phyloP scores from a whole-genome alignment of 2,888 invertebrate species.

The Morpho deidamia region DNA sequence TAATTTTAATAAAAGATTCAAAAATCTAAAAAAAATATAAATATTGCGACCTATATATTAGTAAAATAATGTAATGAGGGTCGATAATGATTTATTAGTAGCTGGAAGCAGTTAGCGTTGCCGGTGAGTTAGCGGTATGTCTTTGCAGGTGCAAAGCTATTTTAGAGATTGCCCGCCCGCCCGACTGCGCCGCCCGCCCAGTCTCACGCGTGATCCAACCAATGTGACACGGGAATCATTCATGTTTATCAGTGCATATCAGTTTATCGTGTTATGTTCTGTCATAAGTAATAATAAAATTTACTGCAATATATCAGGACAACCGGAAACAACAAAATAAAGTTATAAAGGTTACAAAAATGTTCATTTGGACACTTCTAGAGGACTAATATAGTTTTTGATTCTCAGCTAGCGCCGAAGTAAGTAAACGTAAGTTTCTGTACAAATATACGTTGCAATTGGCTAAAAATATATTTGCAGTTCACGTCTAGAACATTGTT shows the following conservation, averaged over 20 bases:
- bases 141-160: conserved; percentile 72
- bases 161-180: conserved; percentile 45
- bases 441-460: background rate
- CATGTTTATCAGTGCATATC: conserved; percentile 15
- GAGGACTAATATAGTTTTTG: too few relatives aligned
- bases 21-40: conserved; percentile 2
- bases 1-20: too few relatives aligned
- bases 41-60: conserved; percentile 8
- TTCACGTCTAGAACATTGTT: background rate
- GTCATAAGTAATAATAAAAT: conserved; percentile 1
- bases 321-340: too few relatives aligned
- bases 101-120: conserved; percentile 61
- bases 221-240: conserved; percentile 8
- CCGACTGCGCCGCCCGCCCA: conserved; percentile 59
- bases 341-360: too few relatives aligned
- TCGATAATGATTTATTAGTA: conserved; percentile 41
- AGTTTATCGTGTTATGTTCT: conserved; percentile 1
- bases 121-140: conserved; percentile 41
- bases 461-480: background rate
- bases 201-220: conserved; percentile 41
- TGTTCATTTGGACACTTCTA: too few relatives aligned
- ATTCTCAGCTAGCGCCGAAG: background rate
- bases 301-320: background rate
- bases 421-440: conserved; percentile 8
- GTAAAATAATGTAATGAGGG: conserved; percentile 4